Evolutionary conservation across 2,113 vertebrate species (phyloP).

Genomic region (Herpailurus yagouaroundi): DNA sequence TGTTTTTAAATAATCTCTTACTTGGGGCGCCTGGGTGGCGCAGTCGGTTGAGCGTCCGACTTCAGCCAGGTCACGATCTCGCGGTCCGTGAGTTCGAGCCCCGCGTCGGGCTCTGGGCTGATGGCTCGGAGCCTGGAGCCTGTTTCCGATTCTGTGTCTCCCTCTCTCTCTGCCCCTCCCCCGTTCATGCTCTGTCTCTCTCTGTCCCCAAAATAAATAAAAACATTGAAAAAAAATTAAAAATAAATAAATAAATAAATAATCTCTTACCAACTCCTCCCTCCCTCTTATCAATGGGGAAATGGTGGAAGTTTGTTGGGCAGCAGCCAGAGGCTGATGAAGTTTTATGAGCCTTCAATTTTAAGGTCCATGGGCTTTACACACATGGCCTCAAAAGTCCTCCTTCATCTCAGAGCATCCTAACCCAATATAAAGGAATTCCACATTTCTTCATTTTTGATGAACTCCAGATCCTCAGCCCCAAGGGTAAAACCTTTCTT

Average conservation of each 20-base stretch:
- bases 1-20: no score
- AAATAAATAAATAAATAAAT: not conserved
- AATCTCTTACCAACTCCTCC: not conserved
- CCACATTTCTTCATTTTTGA: not conserved
- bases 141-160: no score
- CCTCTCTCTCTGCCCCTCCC: no score
- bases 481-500: not conserved
- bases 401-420: not conserved
- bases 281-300: not conserved
- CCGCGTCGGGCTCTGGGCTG: no score
- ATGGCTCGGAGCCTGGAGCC: no score
- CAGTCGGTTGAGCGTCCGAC: no score
- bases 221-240: no score
- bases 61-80: no score
- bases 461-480: not conserved
- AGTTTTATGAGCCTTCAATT: not conserved
- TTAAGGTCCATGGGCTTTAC: not conserved
- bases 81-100: no score
- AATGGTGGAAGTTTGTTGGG: not conserved
- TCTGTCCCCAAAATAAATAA: no score
- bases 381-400: not conserved
- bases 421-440: not conserved
- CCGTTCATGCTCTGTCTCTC: no score
- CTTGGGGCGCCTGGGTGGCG: no score
- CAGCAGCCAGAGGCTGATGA: not conserved